Conservation (phyloP, 2,113 vertebrate species). For the Casuarius casuarius region DNA sequence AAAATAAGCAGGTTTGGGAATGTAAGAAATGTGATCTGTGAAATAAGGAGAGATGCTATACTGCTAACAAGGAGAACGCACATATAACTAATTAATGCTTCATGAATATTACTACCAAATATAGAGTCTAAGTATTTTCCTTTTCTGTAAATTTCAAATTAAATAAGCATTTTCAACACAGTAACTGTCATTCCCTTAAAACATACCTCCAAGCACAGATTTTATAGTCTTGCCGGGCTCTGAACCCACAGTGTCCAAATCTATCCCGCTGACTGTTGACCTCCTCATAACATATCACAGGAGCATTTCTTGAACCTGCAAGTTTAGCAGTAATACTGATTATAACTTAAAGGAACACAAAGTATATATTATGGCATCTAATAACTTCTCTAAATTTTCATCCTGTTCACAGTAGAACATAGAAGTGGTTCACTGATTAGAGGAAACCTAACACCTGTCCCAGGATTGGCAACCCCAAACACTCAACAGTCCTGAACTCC, state of each 20-base stretch:
- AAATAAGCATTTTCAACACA: fast-evolving
- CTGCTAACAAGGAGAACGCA: neutral
- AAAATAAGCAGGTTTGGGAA: neutral
- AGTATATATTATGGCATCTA: fast-evolving
- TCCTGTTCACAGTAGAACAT: neutral
- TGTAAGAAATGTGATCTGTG: neutral
- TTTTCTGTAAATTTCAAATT: fast-evolving
- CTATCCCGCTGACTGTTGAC: conserved; percentile 56
- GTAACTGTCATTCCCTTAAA: neutral
- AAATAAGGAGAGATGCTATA: fast-evolving
- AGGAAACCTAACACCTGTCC: neutral
- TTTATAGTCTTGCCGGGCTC: fast-evolving
- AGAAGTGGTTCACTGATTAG: neutral
- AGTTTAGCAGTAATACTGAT: neutral
- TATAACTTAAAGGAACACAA: neutral
- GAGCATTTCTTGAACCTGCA: conserved; percentile 47
- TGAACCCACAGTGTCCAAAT: conserved; percentile 59
- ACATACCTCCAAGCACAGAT: neutral
- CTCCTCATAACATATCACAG: conserved; percentile 52
- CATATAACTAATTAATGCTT: neutral
- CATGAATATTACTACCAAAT: neutral
- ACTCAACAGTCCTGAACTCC: neutral
- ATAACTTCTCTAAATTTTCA: neutral
- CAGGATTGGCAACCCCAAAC: neutral
- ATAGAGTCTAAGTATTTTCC: neutral